A percentile compares a stretch with the other conserved stretches of the same genome.
These are phyloP conservation scores for Elegia similella DNA, from an alignment of 2,888 invertebrate species.

Conservation along the genomic window DNA sequence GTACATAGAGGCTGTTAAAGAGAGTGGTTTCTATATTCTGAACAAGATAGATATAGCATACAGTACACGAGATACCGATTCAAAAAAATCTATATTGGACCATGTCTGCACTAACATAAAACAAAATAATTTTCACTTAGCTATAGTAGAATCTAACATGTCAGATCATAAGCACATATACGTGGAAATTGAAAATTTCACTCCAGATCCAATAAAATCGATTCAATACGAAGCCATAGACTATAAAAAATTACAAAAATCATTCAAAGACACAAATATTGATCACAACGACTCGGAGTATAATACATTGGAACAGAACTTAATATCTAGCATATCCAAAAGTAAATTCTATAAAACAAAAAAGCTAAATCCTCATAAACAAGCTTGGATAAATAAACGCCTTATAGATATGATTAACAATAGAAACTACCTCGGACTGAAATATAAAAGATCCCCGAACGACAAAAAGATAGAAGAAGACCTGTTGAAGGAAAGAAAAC, in stretches of 20 bases:
- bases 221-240: neutral
- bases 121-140: conserved; percentile 1
- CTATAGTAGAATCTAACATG: neutral
- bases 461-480: no score
- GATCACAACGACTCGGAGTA: no score
- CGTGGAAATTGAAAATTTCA: neutral
- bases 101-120: neutral
- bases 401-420: no score
- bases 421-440: no score
- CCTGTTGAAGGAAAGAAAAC: no score
- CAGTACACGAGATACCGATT: neutral
- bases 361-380: no score
- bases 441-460: no score
- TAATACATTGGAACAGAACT: no score
- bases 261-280: no score
- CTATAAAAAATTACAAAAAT: conserved; percentile 2
- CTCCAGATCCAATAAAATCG: neutral
- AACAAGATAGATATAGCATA: conserved; percentile 10
- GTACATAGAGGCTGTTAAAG: conserved; percentile 6
- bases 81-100: conserved; percentile 8
- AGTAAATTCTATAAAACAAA: no score
- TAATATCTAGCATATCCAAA: no score
- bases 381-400: no score
- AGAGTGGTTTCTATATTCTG: conserved; percentile 12
- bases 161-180: neutral